Evolutionary conservation across 2,888 invertebrate genomes (phyloP).

Genomic region (Cryptus armator): DNA sequence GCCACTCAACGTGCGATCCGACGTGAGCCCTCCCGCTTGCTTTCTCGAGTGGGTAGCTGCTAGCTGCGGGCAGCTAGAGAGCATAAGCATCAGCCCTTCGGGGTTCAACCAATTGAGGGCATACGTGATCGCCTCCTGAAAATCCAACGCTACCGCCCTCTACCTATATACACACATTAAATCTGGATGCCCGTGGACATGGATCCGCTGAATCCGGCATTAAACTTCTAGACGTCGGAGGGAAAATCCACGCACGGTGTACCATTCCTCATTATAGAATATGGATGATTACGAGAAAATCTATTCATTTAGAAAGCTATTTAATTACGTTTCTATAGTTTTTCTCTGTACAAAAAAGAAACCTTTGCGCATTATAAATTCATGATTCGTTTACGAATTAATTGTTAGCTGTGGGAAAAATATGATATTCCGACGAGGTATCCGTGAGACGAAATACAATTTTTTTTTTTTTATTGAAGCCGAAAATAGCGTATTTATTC

Average conservation of each 20-base stretch:
- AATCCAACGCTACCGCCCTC: conserved; percentile 29
- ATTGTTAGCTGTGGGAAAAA: too few relatives aligned
- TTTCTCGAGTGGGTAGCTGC: conserved; percentile 38
- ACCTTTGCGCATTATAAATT: too few relatives aligned
- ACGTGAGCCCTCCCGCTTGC: conserved; percentile 22
- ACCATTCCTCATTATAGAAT: background rate
- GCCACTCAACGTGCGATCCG: conserved; percentile 49
- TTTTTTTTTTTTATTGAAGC: too few relatives aligned
- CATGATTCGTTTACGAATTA: too few relatives aligned
- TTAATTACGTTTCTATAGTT: too few relatives aligned
- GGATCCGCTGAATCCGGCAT: background rate
- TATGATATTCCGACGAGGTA: too few relatives aligned
- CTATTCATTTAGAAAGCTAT: too few relatives aligned
- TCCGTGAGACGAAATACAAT: too few relatives aligned
- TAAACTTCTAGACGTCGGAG: background rate
- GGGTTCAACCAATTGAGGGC: conserved; percentile 56
- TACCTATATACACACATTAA: background rate
- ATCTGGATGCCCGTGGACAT: background rate
- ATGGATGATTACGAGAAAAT: too few relatives aligned
- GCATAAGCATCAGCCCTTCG: conserved; percentile 28
- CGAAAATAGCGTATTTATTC: too few relatives aligned
- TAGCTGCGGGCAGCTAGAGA: conserved; percentile 9
- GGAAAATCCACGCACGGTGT: background rate
- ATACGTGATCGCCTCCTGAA: conserved; percentile 57
- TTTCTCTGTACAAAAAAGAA: too few relatives aligned